Base-by-base conservation (phyloP, 1,140 invertebrate genomes). In the Pseudobourletiella spinata region DNA sequence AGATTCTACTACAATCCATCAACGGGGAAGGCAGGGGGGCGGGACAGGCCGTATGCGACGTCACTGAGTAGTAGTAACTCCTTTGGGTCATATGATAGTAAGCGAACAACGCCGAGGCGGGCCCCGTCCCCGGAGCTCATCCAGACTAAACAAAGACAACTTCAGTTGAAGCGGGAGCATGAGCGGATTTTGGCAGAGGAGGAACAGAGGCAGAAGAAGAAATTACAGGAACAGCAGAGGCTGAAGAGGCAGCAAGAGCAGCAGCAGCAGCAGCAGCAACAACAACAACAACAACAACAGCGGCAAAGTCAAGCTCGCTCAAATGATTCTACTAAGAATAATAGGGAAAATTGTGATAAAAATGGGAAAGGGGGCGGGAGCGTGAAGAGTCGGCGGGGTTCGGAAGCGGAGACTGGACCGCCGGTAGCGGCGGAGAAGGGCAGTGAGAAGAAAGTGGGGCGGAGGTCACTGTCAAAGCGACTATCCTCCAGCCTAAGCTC, bases 401-500 rank as follows among this genome's bases (percentile, higher is more conserved):
- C 26, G 22, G 42, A 52, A 16, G 59, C 44, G 15, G 44, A 25
- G 28, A n/a, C n/a, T n/a, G n/a, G n/a, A n/a, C n/a, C n/a, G n/a
- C 29, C 30, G 1, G 30, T 32, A 29, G 16, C 15, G 35, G 20
- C 26, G 6, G 54, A 32, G 8, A 20, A 56, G 8, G 35, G 32
- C 16, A 55, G 16, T 6, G 3, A 16, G 2, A 26, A 52, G 29
- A 22, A 57, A 43, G 39, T 43, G 20, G 24, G 28, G 14, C 26
- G 46, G 28, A 57, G 26, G 30, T 66, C 18, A 60, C 59, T 20
- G 42, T 66, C 3, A 61, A 66, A 69, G 58, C 46, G 68, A 52
- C 58, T 69, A 24, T 66, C 64, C 22, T 66, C 68, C 14, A 69
- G 68, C 42, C 60, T 69, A 2, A 66, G 64, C 43, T 69, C 68